Percentiles rank a stretch among this genome's conserved stretches.
Conservation (phyloP, 2,888 invertebrate species). For the Harpagoxenus sublaevis region DNA sequence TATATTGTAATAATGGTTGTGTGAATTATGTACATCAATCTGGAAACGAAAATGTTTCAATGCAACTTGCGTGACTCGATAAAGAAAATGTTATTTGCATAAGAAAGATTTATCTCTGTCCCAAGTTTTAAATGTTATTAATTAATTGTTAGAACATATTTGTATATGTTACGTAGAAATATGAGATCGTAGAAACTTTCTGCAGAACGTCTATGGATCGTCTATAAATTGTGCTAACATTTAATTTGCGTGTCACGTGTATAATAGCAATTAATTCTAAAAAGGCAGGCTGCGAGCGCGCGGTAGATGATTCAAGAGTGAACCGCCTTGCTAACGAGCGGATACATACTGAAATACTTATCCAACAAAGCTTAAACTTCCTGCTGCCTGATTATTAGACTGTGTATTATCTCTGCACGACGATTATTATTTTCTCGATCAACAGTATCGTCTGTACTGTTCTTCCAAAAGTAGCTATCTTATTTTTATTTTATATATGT, state of each 20-base stretch:
- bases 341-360: conserved; percentile 50
- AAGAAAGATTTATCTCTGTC: not conserved
- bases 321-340: conserved; percentile 32
- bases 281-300: conserved; percentile 21
- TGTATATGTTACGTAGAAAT: not conserved
- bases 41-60: not conserved
- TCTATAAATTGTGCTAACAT: not conserved
- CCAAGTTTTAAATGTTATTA: not conserved
- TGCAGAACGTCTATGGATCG: not conserved
- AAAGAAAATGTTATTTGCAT: not conserved
- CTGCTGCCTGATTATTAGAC: conserved; percentile 43
- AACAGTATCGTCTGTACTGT: not conserved
- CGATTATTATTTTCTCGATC: conserved; percentile 27
- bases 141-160: not conserved
- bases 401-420: conserved; percentile 22
- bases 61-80: not conserved
- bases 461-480: not conserved
- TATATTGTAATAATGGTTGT: not conserved
- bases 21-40: not conserved
- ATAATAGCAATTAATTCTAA: conserved; percentile 22
- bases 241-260: conserved; percentile 32
- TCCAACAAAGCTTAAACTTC: conserved; percentile 49
- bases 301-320: conserved; percentile 30
- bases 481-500: not conserved
- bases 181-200: conserved; percentile 13